Percentiles rank a stretch among this genome's conserved stretches.
Evolutionary conservation across 2,113 vertebrate species (phyloP).

Genomic region (Ascaphus truei): DNA sequence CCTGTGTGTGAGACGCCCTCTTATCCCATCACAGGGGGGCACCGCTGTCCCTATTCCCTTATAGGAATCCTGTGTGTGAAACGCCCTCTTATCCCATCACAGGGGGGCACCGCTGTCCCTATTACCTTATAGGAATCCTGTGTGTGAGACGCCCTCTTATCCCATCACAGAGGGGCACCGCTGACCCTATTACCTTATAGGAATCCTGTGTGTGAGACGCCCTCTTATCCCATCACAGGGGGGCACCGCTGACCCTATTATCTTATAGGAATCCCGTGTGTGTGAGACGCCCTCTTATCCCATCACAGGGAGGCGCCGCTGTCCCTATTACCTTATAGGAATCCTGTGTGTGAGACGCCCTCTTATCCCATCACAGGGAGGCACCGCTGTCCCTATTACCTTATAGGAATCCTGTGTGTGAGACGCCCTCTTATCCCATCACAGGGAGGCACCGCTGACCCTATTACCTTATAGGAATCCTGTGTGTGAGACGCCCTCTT

Average conservation of each 20-base stretch:
- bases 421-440: neutral
- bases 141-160: neutral
- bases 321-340: neutral
- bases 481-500: neutral
- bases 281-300: neutral
- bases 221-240: conserved; percentile 18
- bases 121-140: neutral
- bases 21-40: conserved; percentile 12
- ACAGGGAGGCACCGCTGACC: conserved; percentile 4
- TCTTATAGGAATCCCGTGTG: neutral
- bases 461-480: neutral
- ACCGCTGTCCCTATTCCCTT: neutral
- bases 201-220: neutral
- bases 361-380: conserved; percentile 19
- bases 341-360: neutral
- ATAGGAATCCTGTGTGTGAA: neutral
- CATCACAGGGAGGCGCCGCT: conserved; percentile 3
- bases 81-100: neutral
- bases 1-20: neutral
- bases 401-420: neutral
- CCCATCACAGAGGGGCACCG: conserved; percentile 4
- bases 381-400: neutral
- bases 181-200: neutral
- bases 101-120: conserved; percentile 9
- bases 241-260: neutral